Evolutionary conservation across 1,140 invertebrate species (phyloP), one percentile per base, ranked within the genome.

Genomic region (Zaprionus capensis): DNA sequence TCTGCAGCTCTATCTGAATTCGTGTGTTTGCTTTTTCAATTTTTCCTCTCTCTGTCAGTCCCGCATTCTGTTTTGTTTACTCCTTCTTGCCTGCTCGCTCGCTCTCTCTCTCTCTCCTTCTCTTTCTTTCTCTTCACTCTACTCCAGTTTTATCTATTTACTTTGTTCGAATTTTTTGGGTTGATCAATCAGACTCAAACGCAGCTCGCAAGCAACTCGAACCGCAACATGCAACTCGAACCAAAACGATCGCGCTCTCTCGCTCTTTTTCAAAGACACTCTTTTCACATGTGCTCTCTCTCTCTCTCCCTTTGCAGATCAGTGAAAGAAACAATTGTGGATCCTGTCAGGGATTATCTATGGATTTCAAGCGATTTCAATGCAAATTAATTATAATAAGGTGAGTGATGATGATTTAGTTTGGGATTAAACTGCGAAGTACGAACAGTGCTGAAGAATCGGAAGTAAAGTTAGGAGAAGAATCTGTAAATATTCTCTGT

Each of bases 161-260:
- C 51, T 68, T 28, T 28, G 31, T 17, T 65, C 57, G 38, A n/a
- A n/a, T 46, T 46, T 61, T 56, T 74, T 28, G 15, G 26, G 53
- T 31, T 55, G 80, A 82, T 82, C 80, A 70, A 59, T 78, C 65
- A 67, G 53, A 67, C 74, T 59, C 46, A 49, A 72, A 64, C 17
- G 28, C 63, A 67, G 59, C 55, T 56, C 61, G 56, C 65, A 61
- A 61, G 28, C 63, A 67, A 67, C 55, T 66, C 61, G 56, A 71
- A 66, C 68, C 61, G 58, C 71, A 61, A 36, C 63, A 26, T 12
- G 41, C 53, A 58, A 58, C 17, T 71, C 59, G 11, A 66, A 51
- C 62, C 70, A 20, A 28, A 58, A 58, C 17, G 28, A 58, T 58
- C 17, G n/a, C 15, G 56, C 11, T 12, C 46, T 55, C 46, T 55